Evolutionary conservation across 2,113 vertebrate genomes (phyloP).

Genomic region (Myxocyprinus asiaticus): DNA sequence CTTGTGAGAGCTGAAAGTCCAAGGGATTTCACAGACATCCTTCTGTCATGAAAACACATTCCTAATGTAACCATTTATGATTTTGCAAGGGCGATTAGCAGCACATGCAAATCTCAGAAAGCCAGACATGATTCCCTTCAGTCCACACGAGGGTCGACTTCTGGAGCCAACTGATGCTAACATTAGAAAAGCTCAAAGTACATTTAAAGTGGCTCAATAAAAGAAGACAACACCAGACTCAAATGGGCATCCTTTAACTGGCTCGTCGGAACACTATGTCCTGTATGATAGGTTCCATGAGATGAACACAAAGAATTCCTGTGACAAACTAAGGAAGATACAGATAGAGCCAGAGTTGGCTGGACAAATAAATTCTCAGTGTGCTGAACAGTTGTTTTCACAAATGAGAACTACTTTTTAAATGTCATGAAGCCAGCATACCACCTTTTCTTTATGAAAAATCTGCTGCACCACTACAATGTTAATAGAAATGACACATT

Average conservation of each 20-base stretch:
- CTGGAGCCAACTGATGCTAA: conserved; percentile 10
- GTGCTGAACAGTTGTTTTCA: not conserved
- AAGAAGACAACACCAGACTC: not conserved
- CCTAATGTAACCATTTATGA: conserved; percentile 42
- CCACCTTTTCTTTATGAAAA: not conserved
- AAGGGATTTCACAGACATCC: conserved; percentile 23
- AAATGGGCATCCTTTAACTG: not conserved
- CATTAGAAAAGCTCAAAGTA: not conserved
- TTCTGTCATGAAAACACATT: conserved; percentile 26
- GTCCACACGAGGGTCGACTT: not conserved
- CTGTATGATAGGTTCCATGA: not conserved
- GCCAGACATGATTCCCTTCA: not conserved
- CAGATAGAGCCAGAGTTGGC: not conserved
- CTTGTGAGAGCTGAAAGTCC: conserved; percentile 17
- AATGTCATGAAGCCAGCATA: conserved; percentile 1
- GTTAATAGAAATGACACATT: not conserved
- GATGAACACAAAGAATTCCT: not conserved
- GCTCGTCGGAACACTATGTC: not conserved
- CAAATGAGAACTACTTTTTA: not conserved
- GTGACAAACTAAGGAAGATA: not conserved
- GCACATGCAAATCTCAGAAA: conserved; percentile 22
- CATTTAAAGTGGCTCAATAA: not conserved
- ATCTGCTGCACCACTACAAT: not conserved
- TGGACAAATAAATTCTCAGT: not conserved
- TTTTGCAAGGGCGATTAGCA: conserved; percentile 27